Evolutionary conservation across 2,113 vertebrate genomes (phyloP).

Genomic region (Triplophysa siluroides): DNA sequence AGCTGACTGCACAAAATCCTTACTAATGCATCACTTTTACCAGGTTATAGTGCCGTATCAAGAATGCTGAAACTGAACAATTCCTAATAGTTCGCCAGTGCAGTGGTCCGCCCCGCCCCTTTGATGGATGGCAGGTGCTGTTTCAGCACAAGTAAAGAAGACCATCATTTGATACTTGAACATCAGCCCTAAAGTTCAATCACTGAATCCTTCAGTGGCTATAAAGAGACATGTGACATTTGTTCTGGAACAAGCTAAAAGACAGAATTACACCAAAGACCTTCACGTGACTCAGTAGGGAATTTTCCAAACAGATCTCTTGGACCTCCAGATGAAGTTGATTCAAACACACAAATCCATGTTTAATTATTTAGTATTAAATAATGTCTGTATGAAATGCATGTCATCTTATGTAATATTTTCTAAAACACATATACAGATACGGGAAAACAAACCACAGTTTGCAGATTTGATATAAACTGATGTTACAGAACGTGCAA

Average conservation of each 20-base stretch:
- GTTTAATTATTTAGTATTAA: no score
- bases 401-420: no score
- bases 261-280: no score
- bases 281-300: no score
- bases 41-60: constrained; percentile 2
- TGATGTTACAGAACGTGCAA: no score
- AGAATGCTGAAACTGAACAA: constrained; percentile 40
- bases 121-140: constrained; percentile 31
- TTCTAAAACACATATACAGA: no score
- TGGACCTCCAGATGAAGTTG: no score
- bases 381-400: no score
- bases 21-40: constrained; percentile 30
- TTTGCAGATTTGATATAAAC: no score
- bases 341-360: no score
- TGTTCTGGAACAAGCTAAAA: background rate
- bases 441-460: no score
- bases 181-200: constrained; percentile 16
- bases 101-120: constrained; percentile 18
- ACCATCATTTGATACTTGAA: constrained; percentile 33
- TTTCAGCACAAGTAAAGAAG: constrained; percentile 35
- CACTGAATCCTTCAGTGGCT: constrained; percentile 13
- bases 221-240: constrained; percentile 32
- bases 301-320: no score
- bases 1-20: background rate
- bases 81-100: constrained; percentile 9